Conservation (phyloP, 2,888 invertebrate species). For the Keiferia lycopersicella region DNA sequence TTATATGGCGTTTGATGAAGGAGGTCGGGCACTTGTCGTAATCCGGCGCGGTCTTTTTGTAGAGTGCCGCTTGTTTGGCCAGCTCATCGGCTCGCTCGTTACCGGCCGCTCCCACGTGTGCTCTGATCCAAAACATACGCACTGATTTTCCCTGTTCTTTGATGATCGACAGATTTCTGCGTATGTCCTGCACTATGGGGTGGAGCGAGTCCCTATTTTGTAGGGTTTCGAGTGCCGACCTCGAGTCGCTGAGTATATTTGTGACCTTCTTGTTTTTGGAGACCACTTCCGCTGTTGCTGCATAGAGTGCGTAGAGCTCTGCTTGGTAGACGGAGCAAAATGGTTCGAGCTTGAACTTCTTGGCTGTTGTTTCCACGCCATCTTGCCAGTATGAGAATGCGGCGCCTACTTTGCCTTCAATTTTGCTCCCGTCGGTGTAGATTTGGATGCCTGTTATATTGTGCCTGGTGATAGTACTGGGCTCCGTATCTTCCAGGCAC, state of each 20-base stretch:
- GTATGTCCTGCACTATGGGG: neutral
- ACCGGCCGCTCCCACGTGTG: too few relatives aligned
- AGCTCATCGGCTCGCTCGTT: neutral
- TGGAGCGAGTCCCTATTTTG: slow-evolving; percentile 10
- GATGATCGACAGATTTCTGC: neutral
- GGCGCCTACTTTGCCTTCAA: slow-evolving; percentile 27
- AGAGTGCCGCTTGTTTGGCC: neutral
- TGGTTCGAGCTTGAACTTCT: slow-evolving; percentile 15
- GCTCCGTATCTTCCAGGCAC: neutral
- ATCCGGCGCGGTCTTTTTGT: neutral
- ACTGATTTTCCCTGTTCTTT: neutral
- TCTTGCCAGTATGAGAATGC: neutral
- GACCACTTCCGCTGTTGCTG: neutral
- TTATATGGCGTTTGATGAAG: slow-evolving; percentile 17
- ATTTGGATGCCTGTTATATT: slow-evolving; percentile 3
- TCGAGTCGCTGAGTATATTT: slow-evolving; percentile 9
- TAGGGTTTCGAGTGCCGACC: neutral
- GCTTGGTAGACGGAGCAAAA: slow-evolving; percentile 25
- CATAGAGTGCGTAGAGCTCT: neutral
- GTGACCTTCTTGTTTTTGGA: neutral
- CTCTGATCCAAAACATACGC: too few relatives aligned
- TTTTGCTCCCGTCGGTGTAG: slow-evolving; percentile 33
- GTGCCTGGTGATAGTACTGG: neutral
- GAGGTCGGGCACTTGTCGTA: slow-evolving; percentile 27
- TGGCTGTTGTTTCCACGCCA: neutral